Conservation (phyloP, 2,888 invertebrate genomes). For the Amphipyra berbera region DNA sequence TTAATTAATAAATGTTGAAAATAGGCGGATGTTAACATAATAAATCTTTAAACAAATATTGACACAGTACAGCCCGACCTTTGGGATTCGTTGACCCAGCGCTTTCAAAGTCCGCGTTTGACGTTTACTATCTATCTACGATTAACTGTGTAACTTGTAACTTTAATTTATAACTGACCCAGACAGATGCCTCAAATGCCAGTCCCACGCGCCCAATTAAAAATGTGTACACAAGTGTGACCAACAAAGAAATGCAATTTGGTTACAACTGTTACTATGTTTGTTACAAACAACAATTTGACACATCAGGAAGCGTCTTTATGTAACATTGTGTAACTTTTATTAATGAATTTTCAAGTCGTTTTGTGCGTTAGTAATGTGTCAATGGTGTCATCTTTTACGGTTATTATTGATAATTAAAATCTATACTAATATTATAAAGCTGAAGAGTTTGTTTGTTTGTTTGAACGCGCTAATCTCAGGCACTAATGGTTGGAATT, state of each 20-base stretch:
- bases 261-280: conserved; percentile 1
- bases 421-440: too few species aligned
- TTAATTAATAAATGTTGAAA: too few species aligned
- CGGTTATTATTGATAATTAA: too few species aligned
- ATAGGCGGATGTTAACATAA: not conserved
- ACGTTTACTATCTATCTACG: conserved; percentile 9
- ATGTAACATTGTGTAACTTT: not conserved
- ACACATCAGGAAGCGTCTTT: not conserved
- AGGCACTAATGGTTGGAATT: too few species aligned
- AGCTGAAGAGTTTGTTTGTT: too few species aligned
- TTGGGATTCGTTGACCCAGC: conserved; percentile 26
- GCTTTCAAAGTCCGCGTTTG: conserved; percentile 20
- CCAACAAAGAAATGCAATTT: conserved; percentile 16
- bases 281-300: not conserved
- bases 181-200: conserved; percentile 44
- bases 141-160: conserved; percentile 1
- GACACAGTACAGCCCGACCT: conserved; percentile 12
- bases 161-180: conserved; percentile 32
- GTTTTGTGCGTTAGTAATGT: not conserved
- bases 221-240: conserved; percentile 9
- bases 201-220: conserved; percentile 39
- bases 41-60: conserved; percentile 8
- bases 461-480: too few species aligned
- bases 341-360: conserved; percentile 12
- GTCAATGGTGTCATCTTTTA: too few species aligned